Conservation (phyloP, 2,113 vertebrate species). For the Ranitomeya imitator region DNA sequence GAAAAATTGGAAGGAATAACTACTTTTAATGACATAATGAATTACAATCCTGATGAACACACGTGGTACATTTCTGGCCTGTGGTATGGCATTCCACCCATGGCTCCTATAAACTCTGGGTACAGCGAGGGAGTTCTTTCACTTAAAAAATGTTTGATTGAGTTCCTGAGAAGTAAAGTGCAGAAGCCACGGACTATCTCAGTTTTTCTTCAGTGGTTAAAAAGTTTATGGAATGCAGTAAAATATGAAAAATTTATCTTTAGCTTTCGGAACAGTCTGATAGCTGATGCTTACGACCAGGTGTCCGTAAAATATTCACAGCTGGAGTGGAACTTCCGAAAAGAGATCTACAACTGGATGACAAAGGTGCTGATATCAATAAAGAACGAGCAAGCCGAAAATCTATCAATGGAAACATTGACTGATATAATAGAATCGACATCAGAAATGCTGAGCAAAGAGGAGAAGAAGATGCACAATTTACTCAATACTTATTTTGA, state of each 20-base stretch:
- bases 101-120: conserved; percentile 62
- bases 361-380: conserved; percentile 62
- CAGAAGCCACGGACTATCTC: conserved; percentile 55
- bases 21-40: conserved; percentile 63
- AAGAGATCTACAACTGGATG: conserved; percentile 68
- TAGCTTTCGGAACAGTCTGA: conserved; percentile 58
- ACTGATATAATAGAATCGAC: conserved; percentile 60
- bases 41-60: conserved; percentile 60
- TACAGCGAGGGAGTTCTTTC: conserved; percentile 64
- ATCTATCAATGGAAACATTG: neutral
- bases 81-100: conserved; percentile 63
- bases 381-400: conserved; percentile 26
- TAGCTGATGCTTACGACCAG: conserved; percentile 58
- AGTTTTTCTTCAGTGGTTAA: conserved; percentile 64
- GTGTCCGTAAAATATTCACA: conserved; percentile 59
- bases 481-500: conserved; percentile 60
- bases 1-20: conserved; percentile 67
- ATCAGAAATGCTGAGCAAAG: conserved; percentile 60
- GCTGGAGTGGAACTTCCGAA: conserved; percentile 63
- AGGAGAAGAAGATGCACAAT: conserved; percentile 28
- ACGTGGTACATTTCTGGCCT: conserved; percentile 64
- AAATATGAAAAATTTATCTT: conserved; percentile 58
- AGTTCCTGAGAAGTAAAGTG: conserved; percentile 59
- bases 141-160: conserved; percentile 67
- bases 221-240: conserved; percentile 61